Conservation (phyloP, 2,113 vertebrate genomes). For the Arenaria interpres region DNA sequence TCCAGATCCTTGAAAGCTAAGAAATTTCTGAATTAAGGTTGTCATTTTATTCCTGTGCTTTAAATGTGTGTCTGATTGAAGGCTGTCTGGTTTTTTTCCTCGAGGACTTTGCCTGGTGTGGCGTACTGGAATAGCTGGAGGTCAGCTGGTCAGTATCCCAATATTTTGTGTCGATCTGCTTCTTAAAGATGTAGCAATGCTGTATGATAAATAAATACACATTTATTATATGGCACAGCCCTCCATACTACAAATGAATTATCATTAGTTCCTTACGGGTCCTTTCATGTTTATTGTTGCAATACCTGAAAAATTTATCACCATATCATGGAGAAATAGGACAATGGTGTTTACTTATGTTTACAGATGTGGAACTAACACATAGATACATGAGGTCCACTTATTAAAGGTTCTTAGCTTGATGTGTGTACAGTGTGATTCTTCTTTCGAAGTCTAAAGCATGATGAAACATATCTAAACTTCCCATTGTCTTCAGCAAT, state of each 20-base stretch:
- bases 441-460: not conserved
- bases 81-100: not conserved
- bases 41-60: not conserved
- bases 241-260: not conserved
- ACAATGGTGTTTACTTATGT: not conserved
- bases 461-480: not conserved
- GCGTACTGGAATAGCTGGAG: not conserved
- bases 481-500: not conserved
- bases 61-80: not conserved
- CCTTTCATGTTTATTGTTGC: not conserved
- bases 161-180: not conserved
- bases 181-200: not conserved
- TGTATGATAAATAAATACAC: not conserved
- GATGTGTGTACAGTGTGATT: not conserved
- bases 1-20: not conserved
- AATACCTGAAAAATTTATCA: not conserved
- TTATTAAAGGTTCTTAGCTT: not conserved
- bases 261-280: not conserved
- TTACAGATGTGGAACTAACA: not conserved
- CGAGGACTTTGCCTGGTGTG: not conserved
- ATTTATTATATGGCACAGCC: not conserved
- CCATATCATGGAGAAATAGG: not conserved
- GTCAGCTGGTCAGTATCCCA: not conserved
- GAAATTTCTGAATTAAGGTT: not conserved
- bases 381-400: not conserved